These are phyloP conservation scores for Orchesella flavescens DNA, from an alignment of 2,888 invertebrate species.

Conservation along the genomic window DNA sequence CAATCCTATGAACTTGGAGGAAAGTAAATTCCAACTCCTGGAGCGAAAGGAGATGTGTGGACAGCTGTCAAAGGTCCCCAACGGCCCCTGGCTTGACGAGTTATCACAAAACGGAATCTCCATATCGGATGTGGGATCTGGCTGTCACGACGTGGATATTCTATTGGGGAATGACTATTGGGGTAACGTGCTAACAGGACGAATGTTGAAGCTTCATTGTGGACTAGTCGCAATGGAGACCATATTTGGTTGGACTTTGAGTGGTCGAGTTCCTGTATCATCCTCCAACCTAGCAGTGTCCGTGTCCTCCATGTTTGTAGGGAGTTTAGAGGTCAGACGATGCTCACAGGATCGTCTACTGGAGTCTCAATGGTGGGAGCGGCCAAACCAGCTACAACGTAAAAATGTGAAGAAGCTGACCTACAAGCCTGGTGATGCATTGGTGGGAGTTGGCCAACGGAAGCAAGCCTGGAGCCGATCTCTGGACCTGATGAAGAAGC, in stretches of 20 bases:
- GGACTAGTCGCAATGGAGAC: conserved; percentile 38
- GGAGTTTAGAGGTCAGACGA: background rate
- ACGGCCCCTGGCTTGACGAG: conserved; percentile 6
- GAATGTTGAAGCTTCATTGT: background rate
- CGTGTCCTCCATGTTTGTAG: background rate
- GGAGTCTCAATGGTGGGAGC: conserved; percentile 12
- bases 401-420: background rate
- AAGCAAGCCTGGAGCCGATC: background rate
- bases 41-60: background rate
- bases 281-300: background rate
- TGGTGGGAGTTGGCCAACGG: background rate
- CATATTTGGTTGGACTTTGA: conserved; percentile 30
- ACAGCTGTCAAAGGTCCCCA: background rate
- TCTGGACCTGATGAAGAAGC: background rate
- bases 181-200: background rate
- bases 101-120: background rate
- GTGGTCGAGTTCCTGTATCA: background rate
- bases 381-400: no score
- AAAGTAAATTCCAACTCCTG: background rate
- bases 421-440: background rate
- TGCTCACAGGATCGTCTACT: background rate
- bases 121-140: background rate
- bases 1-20: background rate
- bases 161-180: conserved; percentile 6
- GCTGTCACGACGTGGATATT: background rate